phyloP scores from a whole-genome alignment of 2,113 vertebrate species.

The Sphyrna mokarran region DNA sequence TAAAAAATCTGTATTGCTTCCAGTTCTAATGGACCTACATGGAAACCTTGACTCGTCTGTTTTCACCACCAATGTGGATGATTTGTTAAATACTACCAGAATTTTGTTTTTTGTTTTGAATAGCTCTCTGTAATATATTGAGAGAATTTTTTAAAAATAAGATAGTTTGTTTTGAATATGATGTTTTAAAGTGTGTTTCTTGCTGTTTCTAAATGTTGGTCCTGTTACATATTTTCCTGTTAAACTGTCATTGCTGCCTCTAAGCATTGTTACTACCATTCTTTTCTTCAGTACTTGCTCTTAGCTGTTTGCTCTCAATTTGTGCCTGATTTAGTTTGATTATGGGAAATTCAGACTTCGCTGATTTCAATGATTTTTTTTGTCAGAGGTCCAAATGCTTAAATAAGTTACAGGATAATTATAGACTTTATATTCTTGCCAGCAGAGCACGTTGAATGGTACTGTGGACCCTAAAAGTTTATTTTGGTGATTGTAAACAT shows the following conservation, averaged over 20 bases:
- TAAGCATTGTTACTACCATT: neutral
- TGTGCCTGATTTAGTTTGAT: neutral
- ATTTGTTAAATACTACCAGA: neutral
- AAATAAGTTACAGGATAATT: neutral
- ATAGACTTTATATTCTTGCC: neutral
- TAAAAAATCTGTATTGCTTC: neutral
- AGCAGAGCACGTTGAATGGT: neutral
- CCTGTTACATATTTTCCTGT: neutral
- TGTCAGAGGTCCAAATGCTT: neutral
- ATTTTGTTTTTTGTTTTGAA: neutral
- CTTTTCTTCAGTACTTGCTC: neutral
- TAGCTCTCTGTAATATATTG: neutral
- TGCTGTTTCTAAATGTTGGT: neutral
- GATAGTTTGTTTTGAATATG: neutral
- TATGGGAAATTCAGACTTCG: neutral
- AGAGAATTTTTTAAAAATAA: neutral
- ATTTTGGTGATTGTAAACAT: neutral
- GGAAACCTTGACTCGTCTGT: neutral
- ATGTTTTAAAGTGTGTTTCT: neutral
- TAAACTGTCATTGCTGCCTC: neutral
- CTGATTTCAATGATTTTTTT: neutral
- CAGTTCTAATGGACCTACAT: neutral
- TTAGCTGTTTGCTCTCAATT: neutral
- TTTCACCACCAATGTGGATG: neutral
- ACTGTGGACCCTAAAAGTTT: neutral